Evolutionary conservation across 2,888 invertebrate genomes (phyloP).

Genomic region (Synanthedon vespiformis): DNA sequence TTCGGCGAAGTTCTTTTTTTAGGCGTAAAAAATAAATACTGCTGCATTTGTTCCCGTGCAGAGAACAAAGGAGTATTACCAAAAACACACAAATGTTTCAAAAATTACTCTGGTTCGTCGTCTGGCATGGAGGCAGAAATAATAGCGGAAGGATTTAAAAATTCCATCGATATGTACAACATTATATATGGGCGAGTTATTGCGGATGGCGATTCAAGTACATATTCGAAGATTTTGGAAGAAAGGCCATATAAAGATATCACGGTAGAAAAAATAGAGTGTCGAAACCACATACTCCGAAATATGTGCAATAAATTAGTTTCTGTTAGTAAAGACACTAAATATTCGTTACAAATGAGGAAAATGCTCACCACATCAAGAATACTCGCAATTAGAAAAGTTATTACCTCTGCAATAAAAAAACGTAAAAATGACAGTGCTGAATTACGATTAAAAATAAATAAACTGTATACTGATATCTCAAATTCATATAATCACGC

Average conservation of each 20-base stretch:
- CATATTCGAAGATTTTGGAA: not conserved
- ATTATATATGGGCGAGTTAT: not conserved
- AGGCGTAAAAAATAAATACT: not conserved
- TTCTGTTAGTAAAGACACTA: not conserved
- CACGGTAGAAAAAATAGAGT: conserved; percentile 1
- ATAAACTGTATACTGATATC: too few relatives aligned
- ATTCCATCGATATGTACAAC: not conserved
- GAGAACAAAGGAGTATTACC: not conserved
- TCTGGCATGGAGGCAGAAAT: conserved; percentile 1
- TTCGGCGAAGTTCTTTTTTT: not conserved
- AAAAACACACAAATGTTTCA: not conserved
- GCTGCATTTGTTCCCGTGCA: not conserved
- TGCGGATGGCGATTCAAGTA: not conserved
- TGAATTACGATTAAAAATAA: too few relatives aligned
- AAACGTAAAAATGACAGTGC: too few relatives aligned
- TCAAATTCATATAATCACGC: too few relatives aligned
- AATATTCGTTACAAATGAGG: not conserved
- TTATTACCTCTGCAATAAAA: too few relatives aligned
- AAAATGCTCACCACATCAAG: not conserved
- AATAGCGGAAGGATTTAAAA: conserved; percentile 1
- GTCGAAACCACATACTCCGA: conserved; percentile 1
- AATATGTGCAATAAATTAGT: conserved; percentile 2
- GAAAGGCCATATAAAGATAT: not conserved
- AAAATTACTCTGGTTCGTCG: not conserved
- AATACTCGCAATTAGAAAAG: not conserved